Evolutionary conservation across 53 echinoderm and acorn worm genomes (phyloP).

Genomic region (Pentamera pediparva): DNA sequence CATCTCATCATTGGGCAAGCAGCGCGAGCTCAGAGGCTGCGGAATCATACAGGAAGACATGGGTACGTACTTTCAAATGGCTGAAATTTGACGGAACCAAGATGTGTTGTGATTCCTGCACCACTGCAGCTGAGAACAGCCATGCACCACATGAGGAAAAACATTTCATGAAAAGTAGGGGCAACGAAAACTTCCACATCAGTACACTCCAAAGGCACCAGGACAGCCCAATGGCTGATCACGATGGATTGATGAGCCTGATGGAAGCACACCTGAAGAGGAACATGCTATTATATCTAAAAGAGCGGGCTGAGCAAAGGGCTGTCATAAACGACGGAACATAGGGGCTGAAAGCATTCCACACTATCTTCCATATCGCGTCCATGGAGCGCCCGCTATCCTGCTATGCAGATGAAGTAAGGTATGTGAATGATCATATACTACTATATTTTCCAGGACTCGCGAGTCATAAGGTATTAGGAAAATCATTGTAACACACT

Average conservation of each 20-base stretch:
- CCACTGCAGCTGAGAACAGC: background rate
- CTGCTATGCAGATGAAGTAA: conserved; percentile 6
- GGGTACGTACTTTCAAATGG: background rate
- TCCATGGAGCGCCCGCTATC: background rate
- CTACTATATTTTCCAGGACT: too few relatives aligned
- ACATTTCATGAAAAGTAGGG: background rate
- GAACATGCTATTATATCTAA: background rate
- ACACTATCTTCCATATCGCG: background rate
- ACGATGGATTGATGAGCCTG: background rate
- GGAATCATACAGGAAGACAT: background rate
- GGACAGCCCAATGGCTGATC: background rate
- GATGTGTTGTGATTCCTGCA: conserved; percentile 4
- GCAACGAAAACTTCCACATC: background rate
- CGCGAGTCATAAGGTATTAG: too few relatives aligned
- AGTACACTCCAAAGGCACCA: conserved; percentile 1
- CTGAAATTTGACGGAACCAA: background rate
- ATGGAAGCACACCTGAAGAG: background rate
- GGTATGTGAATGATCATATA: background rate
- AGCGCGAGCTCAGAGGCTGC: background rate
- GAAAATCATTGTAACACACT: too few relatives aligned
- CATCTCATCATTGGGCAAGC: background rate
- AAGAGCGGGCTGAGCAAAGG: background rate
- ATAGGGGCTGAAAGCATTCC: background rate
- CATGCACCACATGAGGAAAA: conserved; percentile 6
- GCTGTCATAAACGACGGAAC: background rate